Evolutionary conservation across 1,140 invertebrate species (phyloP), one percentile per base, ranked within the genome.

Genomic region (Tenebrio molitor): DNA sequence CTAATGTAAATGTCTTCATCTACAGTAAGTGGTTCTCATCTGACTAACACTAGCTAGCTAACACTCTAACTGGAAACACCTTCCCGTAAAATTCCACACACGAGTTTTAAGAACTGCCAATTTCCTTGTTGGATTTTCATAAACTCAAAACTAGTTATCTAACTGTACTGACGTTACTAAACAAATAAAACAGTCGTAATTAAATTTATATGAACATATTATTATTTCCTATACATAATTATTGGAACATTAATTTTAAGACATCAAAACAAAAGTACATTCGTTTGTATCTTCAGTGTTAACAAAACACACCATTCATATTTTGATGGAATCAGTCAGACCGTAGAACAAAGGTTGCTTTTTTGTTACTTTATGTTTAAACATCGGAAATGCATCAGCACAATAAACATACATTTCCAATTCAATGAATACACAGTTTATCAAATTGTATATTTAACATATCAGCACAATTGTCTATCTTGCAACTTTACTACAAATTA

Each of bases 1-100:
- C 79, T 81, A 81, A 81, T 81, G 79, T 81, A 71, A 71, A 71
- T 81, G 77, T 79, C 79, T 79, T 79, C 79, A 80, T 81, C 70
- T 80, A 80, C 77, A 79, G 79, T 81, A 81, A 81, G 79, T 81
- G 72, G 74, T 71, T 72, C 76, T 79, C 74, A 78, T 78, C 74
- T 72, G 66, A 79, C 78, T 81, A 81, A 81, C 77, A 50, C 50
- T 58, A 58, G 50, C 50, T 58, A 33, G 12, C 50, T 58, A 58
- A 74, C 50, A 19, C 25, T 17, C 68, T 70, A 65, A 65, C 14
- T 29, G 19, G 8, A 29, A 62, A 15, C 62, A 64, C 12, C 36
- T 53, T 8, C 46, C 23, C 17, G 23, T n/a, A 3, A 21, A 8
- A 53, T 10, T 12, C 46, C 8, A 29, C 23, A 21, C 58, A 63